These are phyloP conservation scores for Lithophane leautieri DNA, from an alignment of 2,888 invertebrate species.

Conservation along the genomic window DNA sequence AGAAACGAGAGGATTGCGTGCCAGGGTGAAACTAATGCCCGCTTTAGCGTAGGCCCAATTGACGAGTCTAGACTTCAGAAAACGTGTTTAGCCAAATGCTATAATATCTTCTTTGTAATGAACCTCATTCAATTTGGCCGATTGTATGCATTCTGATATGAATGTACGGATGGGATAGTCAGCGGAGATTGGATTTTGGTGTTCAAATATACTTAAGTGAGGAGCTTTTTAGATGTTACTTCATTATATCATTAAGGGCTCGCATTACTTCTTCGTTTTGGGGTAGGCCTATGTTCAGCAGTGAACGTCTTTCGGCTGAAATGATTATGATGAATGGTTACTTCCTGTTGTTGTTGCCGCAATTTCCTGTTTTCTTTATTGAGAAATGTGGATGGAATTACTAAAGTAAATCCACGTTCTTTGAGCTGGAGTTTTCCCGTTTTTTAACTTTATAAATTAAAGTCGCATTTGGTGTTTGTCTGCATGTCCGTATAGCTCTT, in stretches of 20 bases:
- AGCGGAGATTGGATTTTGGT: not conserved
- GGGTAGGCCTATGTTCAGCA: no score
- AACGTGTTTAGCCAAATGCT: conserved; percentile 5
- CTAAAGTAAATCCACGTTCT: not conserved
- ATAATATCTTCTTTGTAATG: conserved; percentile 6
- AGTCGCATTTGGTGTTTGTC: no score
- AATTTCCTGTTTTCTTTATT: not conserved
- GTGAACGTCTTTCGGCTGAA: no score
- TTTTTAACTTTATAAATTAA: no score
- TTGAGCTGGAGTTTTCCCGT: not conserved
- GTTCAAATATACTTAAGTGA: not conserved
- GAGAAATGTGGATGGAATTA: not conserved
- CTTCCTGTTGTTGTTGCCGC: not conserved
- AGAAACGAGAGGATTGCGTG: conserved; percentile 52
- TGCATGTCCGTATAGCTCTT: no score
- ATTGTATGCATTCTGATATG: not conserved
- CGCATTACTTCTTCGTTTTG: not conserved
- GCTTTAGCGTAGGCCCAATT: not conserved
- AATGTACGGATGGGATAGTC: not conserved
- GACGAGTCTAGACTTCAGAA: conserved; percentile 39
- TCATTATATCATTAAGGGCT: not conserved
- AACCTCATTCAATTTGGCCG: not conserved
- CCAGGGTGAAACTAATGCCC: conserved; percentile 14
- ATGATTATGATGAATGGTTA: not conserved
- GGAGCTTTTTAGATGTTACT: not conserved